Evolutionary conservation across 2,888 invertebrate genomes (phyloP).

Genomic region (Busseola fusca): DNA sequence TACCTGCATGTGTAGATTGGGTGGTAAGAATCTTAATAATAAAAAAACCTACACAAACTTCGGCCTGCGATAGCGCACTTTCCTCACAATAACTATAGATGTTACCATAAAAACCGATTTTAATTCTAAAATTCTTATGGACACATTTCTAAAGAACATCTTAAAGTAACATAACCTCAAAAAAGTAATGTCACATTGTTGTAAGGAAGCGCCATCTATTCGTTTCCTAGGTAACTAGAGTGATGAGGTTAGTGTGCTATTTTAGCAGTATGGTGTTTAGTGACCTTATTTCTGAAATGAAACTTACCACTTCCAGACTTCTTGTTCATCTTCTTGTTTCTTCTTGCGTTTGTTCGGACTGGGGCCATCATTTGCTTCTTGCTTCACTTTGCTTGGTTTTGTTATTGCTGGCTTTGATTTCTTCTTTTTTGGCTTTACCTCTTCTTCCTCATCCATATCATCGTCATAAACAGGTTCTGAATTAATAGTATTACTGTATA

Average conservation of each 20-base stretch:
- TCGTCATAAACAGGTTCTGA: slow-evolving; percentile 88
- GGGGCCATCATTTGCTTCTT: slow-evolving; percentile 74
- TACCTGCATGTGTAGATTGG: slow-evolving; percentile 12
- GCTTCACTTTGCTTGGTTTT: slow-evolving; percentile 75
- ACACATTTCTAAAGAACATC: slow-evolving; percentile 71
- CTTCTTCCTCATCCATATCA: slow-evolving; percentile 88
- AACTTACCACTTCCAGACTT: slow-evolving; percentile 97
- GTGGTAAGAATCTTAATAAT: neutral
- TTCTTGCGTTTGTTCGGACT: slow-evolving; percentile 92
- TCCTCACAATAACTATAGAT: slow-evolving; percentile 60
- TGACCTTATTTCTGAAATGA: slow-evolving; percentile 32
- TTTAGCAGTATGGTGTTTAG: slow-evolving; percentile 4
- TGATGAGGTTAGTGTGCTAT: slow-evolving; percentile 4
- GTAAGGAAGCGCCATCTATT: slow-evolving; percentile 70
- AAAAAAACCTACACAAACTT: slow-evolving; percentile 67
- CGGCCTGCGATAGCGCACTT: slow-evolving; percentile 64
- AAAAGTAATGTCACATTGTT: slow-evolving; percentile 41
- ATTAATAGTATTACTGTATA: slow-evolving; percentile 5
- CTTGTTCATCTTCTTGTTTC: slow-evolving; percentile 94
- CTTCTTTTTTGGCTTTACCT: slow-evolving; percentile 89
- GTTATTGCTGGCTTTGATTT: slow-evolving; percentile 82
- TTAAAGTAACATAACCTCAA: slow-evolving; percentile 73
- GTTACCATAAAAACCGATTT: slow-evolving; percentile 59
- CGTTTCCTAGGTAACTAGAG: slow-evolving; percentile 19
- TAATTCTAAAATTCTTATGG: slow-evolving; percentile 65